Evolutionary conservation across 1,140 invertebrate species (phyloP), one percentile per base, ranked within the genome.

Genomic region (Drosophila lacertosa): DNA sequence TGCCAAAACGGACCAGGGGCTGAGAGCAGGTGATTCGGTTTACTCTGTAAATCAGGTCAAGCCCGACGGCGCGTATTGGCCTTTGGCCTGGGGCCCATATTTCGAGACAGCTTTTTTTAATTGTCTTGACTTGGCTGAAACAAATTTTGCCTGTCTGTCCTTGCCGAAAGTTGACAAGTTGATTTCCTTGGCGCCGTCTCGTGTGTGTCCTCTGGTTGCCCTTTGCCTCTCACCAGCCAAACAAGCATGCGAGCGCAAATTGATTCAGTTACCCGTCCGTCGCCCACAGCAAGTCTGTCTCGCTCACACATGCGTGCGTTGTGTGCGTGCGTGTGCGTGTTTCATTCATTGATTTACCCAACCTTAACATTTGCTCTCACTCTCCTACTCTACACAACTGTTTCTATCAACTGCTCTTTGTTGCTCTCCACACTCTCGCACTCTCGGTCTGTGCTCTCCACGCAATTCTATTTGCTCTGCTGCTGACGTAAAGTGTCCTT

Each of bases 401-500:
- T 24, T 39, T 72, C 71, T 80, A 42, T 48, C 29, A 22, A n/a
- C 18, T 35, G 37, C 55, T 66, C 39, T 55, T 40, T 35, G 11
- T 18, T 11, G 20, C 26, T 48, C 48, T 16, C 51, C 57, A 5
- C n/a, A 10, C 18, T 20, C 29, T 29, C 20, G n/a, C 2, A n/a
- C 26, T 20, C 44, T 26, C 10, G 0, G 1, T 11, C 0, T 24
- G 5, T 26, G 24, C 6, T 47, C 55, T 35, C 54, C 44, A 26
- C 39, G 32, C 65, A 54, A 45, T 59, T 73, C 37, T 63, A 57
- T 57, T 57, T 45, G 13, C 16, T 54, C 63, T 80, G 63, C 45
- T 74, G 81, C 81, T 86, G 81, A 86, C 81, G 82, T 44, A 86
- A 74, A 84, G 77, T 77, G 77, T 81, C 82, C 69, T 72, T 71